Conservation (phyloP, 2,888 invertebrate species). For the Endomychus coccineus region DNA sequence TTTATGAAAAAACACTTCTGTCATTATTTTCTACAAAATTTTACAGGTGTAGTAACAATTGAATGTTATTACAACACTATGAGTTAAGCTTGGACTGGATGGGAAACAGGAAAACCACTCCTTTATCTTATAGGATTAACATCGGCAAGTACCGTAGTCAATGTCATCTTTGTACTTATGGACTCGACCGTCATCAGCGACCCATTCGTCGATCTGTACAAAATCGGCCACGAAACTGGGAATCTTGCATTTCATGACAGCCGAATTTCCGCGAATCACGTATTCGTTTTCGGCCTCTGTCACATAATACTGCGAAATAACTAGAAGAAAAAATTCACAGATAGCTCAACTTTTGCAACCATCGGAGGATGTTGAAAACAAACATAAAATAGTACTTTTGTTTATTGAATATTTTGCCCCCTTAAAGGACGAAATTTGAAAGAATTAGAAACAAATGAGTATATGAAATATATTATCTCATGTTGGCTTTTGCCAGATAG, state of each 20-base stretch:
- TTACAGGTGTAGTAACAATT: too few species aligned
- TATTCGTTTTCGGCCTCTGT: slow-evolving; percentile 91
- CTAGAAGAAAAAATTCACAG: slow-evolving; percentile 53
- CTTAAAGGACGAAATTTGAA: too few species aligned
- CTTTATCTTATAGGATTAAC: neutral
- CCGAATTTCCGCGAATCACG: slow-evolving; percentile 86
- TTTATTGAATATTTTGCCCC: too few species aligned
- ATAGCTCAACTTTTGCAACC: slow-evolving; percentile 9
- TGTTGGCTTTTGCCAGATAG: too few species aligned
- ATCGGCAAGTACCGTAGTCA: slow-evolving; percentile 49
- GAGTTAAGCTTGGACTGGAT: too few species aligned
- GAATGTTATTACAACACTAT: too few species aligned
- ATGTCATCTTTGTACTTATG: slow-evolving; percentile 53
- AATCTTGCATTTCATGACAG: slow-evolving; percentile 88
- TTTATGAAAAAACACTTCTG: too few species aligned
- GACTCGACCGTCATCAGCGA: slow-evolving; percentile 67
- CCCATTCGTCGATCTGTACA: slow-evolving; percentile 79
- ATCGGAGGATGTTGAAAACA: too few species aligned
- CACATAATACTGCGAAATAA: slow-evolving; percentile 82
- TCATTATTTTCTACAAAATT: too few species aligned
- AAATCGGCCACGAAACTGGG: slow-evolving; percentile 92
- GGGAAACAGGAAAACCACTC: neutral
- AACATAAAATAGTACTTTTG: too few species aligned
- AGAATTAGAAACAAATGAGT: too few species aligned
- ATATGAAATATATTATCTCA: too few species aligned